A percentile compares a stretch with the other conserved stretches of the same genome.
Evolutionary conservation across 2,797 vertebrate genomes (phyloP).

Genomic region (Bradypodion pumilum): DNA sequence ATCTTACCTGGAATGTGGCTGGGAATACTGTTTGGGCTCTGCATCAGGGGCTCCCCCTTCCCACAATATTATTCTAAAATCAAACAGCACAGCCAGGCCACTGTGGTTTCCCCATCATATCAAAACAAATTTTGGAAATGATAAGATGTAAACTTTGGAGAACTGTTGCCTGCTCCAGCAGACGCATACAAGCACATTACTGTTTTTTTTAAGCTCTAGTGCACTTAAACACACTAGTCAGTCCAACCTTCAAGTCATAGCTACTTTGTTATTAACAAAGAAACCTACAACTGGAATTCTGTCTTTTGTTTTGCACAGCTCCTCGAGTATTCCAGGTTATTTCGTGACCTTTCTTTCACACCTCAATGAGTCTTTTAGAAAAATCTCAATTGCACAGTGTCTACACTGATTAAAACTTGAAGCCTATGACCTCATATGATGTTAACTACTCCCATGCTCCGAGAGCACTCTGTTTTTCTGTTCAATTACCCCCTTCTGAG

Average conservation of each 20-base stretch:
- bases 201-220: not conserved
- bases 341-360: conserved; percentile 74
- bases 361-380: conserved; percentile 76
- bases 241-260: not conserved
- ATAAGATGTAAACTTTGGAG: not conserved
- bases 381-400: conserved; percentile 80
- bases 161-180: not conserved
- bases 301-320: conserved; percentile 58
- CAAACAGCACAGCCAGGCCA: too few species aligned
- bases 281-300: conserved; percentile 31
- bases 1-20: too few species aligned
- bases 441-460: conserved; percentile 84
- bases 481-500: conserved; percentile 90
- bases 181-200: not conserved
- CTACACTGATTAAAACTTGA: conserved; percentile 81
- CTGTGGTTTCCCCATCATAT: not conserved
- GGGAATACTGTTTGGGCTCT: too few species aligned
- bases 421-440: conserved; percentile 83
- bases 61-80: not conserved
- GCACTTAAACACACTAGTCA: not conserved
- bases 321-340: conserved; percentile 77
- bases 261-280: not conserved
- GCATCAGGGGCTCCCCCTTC: too few species aligned
- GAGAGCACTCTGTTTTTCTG: conserved; percentile 85
- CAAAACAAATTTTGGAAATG: not conserved